phyloP scores from a whole-genome alignment of 2,888 invertebrate genomes.

The Aphidoletes aphidimyza region DNA sequence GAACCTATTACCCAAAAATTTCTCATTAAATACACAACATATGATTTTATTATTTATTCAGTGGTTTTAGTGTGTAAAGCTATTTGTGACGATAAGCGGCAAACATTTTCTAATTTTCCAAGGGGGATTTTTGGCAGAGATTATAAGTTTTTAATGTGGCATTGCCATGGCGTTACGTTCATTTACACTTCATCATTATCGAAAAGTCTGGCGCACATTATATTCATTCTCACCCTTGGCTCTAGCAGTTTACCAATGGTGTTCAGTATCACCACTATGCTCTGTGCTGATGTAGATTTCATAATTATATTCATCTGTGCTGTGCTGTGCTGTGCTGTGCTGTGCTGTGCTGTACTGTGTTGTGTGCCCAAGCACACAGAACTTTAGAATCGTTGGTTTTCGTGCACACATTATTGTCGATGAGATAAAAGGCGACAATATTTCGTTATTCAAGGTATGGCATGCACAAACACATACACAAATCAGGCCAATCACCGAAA shows the following conservation, averaged over 20 bases:
- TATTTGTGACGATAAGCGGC: background rate
- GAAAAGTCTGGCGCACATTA: slow-evolving; percentile 15
- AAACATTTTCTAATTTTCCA: background rate
- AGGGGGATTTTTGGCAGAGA: background rate
- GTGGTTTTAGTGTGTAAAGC: slow-evolving; percentile 30
- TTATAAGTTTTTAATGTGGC: background rate
- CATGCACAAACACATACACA: background rate
- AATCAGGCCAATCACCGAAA: background rate
- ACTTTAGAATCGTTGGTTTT: background rate
- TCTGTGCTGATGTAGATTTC: background rate
- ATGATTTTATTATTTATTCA: background rate
- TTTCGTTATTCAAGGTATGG: background rate
- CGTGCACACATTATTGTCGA: background rate
- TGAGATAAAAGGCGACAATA: slow-evolving; percentile 11
- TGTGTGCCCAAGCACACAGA: background rate
- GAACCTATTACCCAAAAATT: slow-evolving; percentile 18
- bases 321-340: no score
- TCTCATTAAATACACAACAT: slow-evolving; percentile 27
- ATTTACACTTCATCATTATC: slow-evolving; percentile 38
- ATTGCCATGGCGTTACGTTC: background rate
- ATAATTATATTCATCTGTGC: slow-evolving; percentile 19
- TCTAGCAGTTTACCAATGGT: no score
- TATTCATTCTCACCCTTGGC: background rate
- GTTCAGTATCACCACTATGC: no score
- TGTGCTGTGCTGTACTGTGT: no score